Evolutionary conservation across 2,113 vertebrate species (phyloP), one percentile per base, ranked within the genome.

Genomic region (Bubalus kerabau): DNA sequence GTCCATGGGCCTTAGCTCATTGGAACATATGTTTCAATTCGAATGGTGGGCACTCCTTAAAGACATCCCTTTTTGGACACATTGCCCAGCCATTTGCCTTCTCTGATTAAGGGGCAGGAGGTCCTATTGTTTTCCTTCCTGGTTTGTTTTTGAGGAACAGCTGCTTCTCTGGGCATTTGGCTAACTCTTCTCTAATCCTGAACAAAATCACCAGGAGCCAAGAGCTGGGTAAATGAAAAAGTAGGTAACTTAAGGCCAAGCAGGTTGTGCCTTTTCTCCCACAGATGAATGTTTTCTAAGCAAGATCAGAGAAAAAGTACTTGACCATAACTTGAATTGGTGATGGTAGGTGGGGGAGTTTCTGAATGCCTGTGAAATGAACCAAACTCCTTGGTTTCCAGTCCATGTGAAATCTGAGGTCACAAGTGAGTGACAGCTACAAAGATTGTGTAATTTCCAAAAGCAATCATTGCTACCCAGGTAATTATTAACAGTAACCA

Each of bases 141-240:
- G 83, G 71, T 93, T 97, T 97, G 96, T 91, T 97, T 94, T 86
- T 91, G 62, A 93, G 93, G 36, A 97, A 91, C 96, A 98, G 95
- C 93, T 96, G 95, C 82, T 95, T 98, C 93, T 87, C 91, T 59
- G 87, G 88, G 74, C 96, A 97, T 96, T 97, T 97, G 96, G 96
- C 76, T 94, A 90, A 92, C 64, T 94, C 48, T 85, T 96, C 76
- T 80, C 40, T 91, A 94, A 97, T 71, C 90, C 84, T 93, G 36
- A 97, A 82, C 81, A 95, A 98, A 97, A 97, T 83, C 82, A 88
- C 93, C 71, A 83, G 82, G 67, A 92, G 67, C 90, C 30, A 96
- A 94, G 84, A 94, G 67, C 32, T 74, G 46, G 67, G 59, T 60
- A 94, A 96, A 95, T 95, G 57, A 85, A 93, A 62, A 94, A 95